Percentiles rank a stretch among this genome's conserved stretches.
Evolutionary conservation across 2,797 vertebrate species (phyloP).

Genomic region (Xerus rutilus): DNA sequence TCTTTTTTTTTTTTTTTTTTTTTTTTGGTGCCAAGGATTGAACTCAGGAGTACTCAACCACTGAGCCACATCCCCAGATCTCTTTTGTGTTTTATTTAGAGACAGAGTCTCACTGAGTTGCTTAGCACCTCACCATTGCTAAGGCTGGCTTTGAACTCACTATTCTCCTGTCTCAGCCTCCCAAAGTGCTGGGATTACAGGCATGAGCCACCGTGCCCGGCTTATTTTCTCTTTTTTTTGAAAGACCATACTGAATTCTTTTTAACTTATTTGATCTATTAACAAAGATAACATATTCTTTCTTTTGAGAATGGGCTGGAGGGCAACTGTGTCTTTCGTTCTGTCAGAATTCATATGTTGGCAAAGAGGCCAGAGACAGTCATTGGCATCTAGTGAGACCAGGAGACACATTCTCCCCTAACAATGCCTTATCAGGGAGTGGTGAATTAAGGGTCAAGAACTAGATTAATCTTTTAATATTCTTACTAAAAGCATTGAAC

Average conservation of each 20-base stretch:
- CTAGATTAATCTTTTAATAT: conserved; percentile 78
- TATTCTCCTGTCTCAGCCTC: no score
- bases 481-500: conserved; percentile 67
- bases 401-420: conserved; percentile 72
- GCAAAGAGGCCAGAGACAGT: conserved; percentile 51
- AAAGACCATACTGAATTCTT: conserved; percentile 72
- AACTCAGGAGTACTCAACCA: no score
- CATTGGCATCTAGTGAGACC: conserved; percentile 68
- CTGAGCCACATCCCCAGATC: no score
- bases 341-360: background rate
- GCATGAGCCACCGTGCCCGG: no score
- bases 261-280: conserved; percentile 80
- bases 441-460: conserved; percentile 79
- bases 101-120: no score
- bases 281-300: background rate
- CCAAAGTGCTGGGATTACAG: no score
- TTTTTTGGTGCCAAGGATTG: no score
- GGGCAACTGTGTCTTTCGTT: background rate
- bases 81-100: no score
- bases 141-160: no score
- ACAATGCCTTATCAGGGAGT: conserved; percentile 78
- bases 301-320: conserved; percentile 17
- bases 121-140: no score
- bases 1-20: no score
- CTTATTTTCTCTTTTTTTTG: background rate